Percentiles rank a stretch among this genome's conserved stretches.
Conservation (phyloP, 2,888 invertebrate genomes). For the Girardia tigrina region DNA sequence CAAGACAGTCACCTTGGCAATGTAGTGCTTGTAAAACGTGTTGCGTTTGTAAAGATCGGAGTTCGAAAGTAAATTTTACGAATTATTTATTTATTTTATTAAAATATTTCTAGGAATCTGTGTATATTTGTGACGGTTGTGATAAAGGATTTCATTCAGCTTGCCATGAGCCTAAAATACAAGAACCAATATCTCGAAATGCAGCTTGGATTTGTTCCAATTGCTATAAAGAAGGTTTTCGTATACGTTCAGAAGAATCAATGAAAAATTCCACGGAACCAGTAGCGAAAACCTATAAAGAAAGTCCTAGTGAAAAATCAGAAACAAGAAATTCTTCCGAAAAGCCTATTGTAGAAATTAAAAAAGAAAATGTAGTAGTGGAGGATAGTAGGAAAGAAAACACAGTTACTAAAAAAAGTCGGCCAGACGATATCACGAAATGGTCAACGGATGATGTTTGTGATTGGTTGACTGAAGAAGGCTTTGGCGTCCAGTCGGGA, state of each 20-base stretch:
- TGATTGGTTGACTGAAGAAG: conserved; percentile 62
- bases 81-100: not conserved
- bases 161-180: conserved; percentile 61
- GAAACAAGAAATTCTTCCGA: not conserved
- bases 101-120: conserved; percentile 54
- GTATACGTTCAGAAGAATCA: conserved; percentile 3
- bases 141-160: conserved; percentile 69
- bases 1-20: conserved; percentile 58
- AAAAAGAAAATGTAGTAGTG: conserved; percentile 11
- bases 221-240: conserved; percentile 28
- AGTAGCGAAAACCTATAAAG: conserved; percentile 11
- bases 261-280: not conserved
- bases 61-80: not conserved
- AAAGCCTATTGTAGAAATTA: not conserved
- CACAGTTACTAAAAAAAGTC: not conserved
- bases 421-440: conserved; percentile 57
- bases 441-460: conserved; percentile 74
- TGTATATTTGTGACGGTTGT: conserved; percentile 68
- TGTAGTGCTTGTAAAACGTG: conserved; percentile 79
- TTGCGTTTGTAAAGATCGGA: conserved; percentile 56
- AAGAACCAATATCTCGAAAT: conserved; percentile 49
- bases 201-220: conserved; percentile 34
- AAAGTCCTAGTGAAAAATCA: not conserved
- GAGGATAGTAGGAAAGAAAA: not conserved
- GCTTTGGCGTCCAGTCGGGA: conserved; percentile 62